These are phyloP conservation scores for Nymphalis c-album DNA, from an alignment of 2,888 invertebrate species.

Conservation along the genomic window DNA sequence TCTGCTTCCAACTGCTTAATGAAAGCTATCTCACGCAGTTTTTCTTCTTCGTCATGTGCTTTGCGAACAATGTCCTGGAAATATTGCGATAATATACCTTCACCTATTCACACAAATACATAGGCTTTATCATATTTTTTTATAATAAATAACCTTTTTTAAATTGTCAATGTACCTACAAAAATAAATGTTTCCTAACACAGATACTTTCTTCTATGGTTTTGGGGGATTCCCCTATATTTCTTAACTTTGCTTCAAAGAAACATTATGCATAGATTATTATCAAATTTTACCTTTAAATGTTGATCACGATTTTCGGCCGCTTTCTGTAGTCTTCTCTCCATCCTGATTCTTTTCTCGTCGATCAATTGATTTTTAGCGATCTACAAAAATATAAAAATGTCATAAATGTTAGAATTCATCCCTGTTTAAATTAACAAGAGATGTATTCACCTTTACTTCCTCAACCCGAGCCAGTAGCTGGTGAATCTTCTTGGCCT, in stretches of 20 bases:
- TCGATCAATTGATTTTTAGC: conserved; percentile 93
- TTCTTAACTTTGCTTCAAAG: background rate
- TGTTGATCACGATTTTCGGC: conserved; percentile 94
- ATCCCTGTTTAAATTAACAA: background rate
- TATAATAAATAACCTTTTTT: too few species aligned
- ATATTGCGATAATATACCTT: too few species aligned
- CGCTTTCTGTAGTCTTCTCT: conserved; percentile 89
- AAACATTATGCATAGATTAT: background rate
- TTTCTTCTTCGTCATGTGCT: conserved; percentile 98
- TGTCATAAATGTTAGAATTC: background rate
- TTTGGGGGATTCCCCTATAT: too few species aligned
- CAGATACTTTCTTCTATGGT: too few species aligned
- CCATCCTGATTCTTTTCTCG: conserved; percentile 88
- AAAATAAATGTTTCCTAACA: too few species aligned
- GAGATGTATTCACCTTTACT: conserved; percentile 77
- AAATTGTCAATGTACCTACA: too few species aligned
- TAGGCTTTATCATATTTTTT: too few species aligned
- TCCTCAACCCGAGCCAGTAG: conserved; percentile 92
- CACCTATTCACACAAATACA: too few species aligned
- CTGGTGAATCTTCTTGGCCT: conserved; percentile 91
- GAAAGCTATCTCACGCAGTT: conserved; percentile 97
- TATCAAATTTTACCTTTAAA: conserved; percentile 72
- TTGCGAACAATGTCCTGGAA: conserved; percentile 91
- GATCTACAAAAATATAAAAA: conserved; percentile 59
- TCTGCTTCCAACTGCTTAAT: conserved; percentile 97